phyloP scores from a whole-genome alignment of 2,888 invertebrate species.

The Trachelus iudaicus region DNA sequence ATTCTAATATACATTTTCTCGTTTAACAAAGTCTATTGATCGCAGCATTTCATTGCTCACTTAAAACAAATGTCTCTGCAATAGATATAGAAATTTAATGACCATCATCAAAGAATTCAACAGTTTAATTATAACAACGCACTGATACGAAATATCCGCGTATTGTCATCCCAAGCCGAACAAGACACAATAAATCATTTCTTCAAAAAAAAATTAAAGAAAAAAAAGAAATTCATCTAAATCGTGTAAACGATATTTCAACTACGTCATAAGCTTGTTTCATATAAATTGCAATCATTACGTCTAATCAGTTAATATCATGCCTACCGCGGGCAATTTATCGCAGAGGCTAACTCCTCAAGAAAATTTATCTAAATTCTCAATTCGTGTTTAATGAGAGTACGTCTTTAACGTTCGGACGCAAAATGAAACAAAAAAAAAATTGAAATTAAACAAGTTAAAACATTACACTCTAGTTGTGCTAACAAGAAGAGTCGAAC shows the following conservation, averaged over 20 bases:
- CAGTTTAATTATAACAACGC: background rate
- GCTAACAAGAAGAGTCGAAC: background rate
- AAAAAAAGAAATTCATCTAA: background rate
- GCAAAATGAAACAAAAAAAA: background rate
- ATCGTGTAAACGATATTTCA: background rate
- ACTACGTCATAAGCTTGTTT: background rate
- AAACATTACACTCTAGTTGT: background rate
- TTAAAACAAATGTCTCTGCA: slow-evolving; percentile 9
- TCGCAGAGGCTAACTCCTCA: background rate
- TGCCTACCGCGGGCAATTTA: background rate
- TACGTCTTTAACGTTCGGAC: background rate
- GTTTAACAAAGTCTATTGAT: slow-evolving; percentile 6
- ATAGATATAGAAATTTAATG: slow-evolving; percentile 16
- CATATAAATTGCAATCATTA: background rate
- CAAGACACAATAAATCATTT: background rate
- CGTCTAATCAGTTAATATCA: background rate
- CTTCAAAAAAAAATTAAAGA: background rate
- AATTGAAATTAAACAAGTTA: background rate
- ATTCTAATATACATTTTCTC: slow-evolving; percentile 19
- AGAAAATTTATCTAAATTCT: background rate
- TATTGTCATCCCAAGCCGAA: background rate
- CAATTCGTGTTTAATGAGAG: background rate
- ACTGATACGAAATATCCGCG: background rate
- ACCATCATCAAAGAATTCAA: slow-evolving; percentile 25
- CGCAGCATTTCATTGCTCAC: background rate